Percentiles rank a stretch among this genome's conserved stretches.
These are phyloP conservation scores for Drosophila subobscura DNA, from an alignment of 1,140 invertebrate species.

Conservation along the genomic window DNA sequence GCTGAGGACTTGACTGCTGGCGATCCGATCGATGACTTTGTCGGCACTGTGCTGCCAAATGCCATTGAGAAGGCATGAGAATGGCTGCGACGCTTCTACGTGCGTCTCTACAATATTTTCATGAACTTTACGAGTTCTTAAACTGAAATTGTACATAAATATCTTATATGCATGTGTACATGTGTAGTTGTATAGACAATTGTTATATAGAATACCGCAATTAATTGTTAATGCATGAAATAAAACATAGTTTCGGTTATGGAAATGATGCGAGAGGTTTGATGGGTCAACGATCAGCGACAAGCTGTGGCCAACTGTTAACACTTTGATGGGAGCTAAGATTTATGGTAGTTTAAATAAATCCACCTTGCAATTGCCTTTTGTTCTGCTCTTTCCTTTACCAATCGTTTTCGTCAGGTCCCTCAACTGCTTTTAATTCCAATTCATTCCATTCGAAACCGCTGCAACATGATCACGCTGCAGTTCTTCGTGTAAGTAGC, in stretches of 20 bases:
- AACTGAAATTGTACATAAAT: not conserved
- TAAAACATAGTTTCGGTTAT: no score
- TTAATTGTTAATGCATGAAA: no score
- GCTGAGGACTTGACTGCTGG: conserved; percentile 3
- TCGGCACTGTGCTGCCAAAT: conserved; percentile 42
- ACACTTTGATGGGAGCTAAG: no score
- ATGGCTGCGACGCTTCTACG: conserved; percentile 61
- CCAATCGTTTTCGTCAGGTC: not conserved
- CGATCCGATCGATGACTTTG: conserved; percentile 34
- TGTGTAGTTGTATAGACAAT: no score
- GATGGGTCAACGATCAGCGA: no score
- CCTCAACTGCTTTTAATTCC: not conserved
- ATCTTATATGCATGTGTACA: not conserved
- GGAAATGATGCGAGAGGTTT: no score
- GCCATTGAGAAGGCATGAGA: conserved; percentile 59
- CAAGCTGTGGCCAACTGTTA: no score
- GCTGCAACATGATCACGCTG: conserved; percentile 12
- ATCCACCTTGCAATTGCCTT: not conserved
- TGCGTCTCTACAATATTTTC: conserved; percentile 66
- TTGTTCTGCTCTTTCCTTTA: not conserved
- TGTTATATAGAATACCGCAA: no score
- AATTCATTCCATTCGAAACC: not conserved
- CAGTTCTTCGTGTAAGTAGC: conserved; percentile 1
- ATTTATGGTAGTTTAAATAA: no score
- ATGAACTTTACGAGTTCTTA: conserved; percentile 55